Percentiles rank a stretch among this genome's conserved stretches.
These are phyloP conservation scores for Hiodon tergisus DNA, from an alignment of 2,113 vertebrate species.

Conservation along the genomic window DNA sequence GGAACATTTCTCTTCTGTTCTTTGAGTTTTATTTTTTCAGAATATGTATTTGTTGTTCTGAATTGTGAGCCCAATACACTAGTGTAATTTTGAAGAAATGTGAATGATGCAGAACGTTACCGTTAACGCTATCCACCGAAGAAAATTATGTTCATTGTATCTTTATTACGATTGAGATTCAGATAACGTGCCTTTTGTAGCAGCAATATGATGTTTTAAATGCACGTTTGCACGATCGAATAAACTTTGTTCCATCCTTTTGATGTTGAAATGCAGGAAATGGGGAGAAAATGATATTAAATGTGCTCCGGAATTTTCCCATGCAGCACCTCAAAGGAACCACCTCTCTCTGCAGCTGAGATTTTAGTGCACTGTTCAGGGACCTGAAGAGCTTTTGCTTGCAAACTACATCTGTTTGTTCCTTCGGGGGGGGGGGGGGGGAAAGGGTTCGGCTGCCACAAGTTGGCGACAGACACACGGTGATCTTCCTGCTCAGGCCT, in stretches of 20 bases:
- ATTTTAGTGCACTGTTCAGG: background rate
- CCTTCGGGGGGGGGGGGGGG: background rate
- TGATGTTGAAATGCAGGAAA: background rate
- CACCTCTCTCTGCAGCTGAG: background rate
- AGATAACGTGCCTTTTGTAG: no score
- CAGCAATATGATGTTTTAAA: no score
- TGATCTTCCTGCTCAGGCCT: background rate
- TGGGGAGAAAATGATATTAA: background rate
- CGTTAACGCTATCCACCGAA: background rate
- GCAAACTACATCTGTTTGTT: background rate
- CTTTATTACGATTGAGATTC: no score
- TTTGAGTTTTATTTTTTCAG: background rate
- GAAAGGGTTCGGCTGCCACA: background rate
- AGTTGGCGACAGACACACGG: constrained; percentile 1
- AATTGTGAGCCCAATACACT: background rate
- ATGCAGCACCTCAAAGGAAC: background rate
- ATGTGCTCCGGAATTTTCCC: background rate
- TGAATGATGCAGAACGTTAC: background rate
- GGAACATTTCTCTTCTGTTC: background rate
- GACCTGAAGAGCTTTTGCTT: background rate
- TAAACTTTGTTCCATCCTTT: background rate
- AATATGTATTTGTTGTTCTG: background rate
- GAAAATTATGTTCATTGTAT: no score
- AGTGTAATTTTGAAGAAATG: background rate
- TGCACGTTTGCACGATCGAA: no score